A percentile compares a stretch with the other conserved stretches of the same genome.
phyloP scores from a whole-genome alignment of 2,888 invertebrate species.

The Clanis bilineata region DNA sequence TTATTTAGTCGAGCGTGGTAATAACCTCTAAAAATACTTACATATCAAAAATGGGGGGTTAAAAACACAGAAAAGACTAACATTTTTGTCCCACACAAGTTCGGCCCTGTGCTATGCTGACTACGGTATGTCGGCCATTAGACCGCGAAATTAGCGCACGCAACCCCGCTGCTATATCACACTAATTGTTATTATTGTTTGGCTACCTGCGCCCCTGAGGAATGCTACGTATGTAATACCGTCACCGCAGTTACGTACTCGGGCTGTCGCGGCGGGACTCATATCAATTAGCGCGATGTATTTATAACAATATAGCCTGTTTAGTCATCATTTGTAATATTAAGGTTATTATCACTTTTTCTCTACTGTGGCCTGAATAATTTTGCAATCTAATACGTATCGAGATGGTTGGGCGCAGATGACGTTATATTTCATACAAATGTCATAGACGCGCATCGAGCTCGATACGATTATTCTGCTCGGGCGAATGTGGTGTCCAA shows the following conservation, averaged over 20 bases:
- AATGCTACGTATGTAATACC: constrained; percentile 30
- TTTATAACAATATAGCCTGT: neutral
- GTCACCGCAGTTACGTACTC: constrained; percentile 11
- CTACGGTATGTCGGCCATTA: constrained; percentile 50
- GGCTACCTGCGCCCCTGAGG: constrained; percentile 34
- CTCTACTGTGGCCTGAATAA: too few species aligned
- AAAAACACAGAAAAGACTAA: neutral
- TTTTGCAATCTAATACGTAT: too few species aligned
- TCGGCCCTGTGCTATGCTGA: constrained; percentile 27
- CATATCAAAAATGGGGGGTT: neutral
- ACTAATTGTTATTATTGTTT: constrained; percentile 54
- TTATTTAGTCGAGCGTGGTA: too few species aligned
- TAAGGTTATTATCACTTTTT: too few species aligned
- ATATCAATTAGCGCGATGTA: neutral
- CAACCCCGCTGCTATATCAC: constrained; percentile 37
- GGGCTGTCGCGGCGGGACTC: neutral
- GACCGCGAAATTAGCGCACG: constrained; percentile 52
- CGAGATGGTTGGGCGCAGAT: too few species aligned
- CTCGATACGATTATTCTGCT: too few species aligned
- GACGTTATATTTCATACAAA: too few species aligned
- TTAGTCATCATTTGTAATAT: neutral
- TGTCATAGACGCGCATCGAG: too few species aligned
- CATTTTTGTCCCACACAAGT: constrained; percentile 15
- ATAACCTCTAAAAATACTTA: too few species aligned
- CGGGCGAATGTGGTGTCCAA: too few species aligned